Base-by-base conservation (phyloP, 2,797 vertebrate genomes). In the Leucoraja ocellata region DNA sequence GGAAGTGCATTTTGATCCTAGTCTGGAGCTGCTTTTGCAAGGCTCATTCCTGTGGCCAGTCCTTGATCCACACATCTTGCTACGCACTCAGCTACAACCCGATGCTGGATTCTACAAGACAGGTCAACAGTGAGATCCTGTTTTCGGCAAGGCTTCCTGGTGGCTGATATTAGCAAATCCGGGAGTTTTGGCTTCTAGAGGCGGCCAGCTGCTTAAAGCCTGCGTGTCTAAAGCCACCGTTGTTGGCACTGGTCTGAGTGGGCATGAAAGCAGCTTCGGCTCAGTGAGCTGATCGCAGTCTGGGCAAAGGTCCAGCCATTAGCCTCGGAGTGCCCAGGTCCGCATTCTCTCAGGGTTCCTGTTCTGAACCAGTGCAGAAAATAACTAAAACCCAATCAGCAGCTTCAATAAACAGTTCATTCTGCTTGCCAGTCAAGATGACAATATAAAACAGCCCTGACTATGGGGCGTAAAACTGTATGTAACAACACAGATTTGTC, bases 11-110 rank as follows among this genome's bases (percentile, higher is more conserved):
- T 88, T 88, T 88, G 84, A 88, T 88, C 84, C 14, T 9, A 9
- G 84, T 88, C 84, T 68, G 36, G 84, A 68, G 63, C n/a, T 68
- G 84, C 61, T 88, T 88, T 88, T 88, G 61, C 61, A 68, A 88
- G n/a, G 21, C n/a, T 32, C 61, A 32, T 36, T 88, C 61, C 28
- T 36, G n/a, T 32, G 0, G 84, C 7, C 63, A 88, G 61, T 36
- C 65, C 61, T 63, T 32, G n/a, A 28, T 4, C 25, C 39, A 58
- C 46, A 83, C 39, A 61, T 14, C 58, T 18, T 86, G 83, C 61
- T 46, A 46, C 46, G 36, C 61, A 88, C 58, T 88, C 63, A 88
- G 84, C 58, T 65, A 36, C 63, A 88, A n/a, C 61, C 84, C 6
- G 4, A 68, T n/a, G 84, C n/a, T 63, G 14, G 25, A n/a, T 65